Conservation (phyloP, 2,888 invertebrate genomes). For the Pachymerium ferrugineum region DNA sequence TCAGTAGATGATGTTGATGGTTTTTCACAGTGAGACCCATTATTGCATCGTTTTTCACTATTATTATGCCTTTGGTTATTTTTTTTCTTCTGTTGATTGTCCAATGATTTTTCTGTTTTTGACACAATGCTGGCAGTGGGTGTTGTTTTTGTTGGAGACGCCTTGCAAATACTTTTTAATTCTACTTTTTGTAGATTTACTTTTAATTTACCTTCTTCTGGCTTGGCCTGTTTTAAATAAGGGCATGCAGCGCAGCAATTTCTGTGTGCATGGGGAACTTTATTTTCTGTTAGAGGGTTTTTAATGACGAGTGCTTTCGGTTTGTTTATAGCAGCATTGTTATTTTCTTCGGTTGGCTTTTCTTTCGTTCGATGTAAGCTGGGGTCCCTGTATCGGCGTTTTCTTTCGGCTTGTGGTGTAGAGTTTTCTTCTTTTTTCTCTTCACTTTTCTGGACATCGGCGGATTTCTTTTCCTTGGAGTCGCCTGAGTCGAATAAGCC, state of each 20-base stretch:
- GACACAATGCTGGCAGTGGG: not conserved
- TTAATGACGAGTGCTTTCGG: constrained; percentile 1
- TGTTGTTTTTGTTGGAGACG: no score
- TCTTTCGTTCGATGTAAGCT: constrained; percentile 51
- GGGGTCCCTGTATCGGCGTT: constrained; percentile 48
- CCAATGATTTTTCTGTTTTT: not conserved
- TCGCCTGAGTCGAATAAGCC: not conserved
- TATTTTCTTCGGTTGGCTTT: not conserved
- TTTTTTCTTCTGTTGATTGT: not conserved
- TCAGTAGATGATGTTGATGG: not conserved
- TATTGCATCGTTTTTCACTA: not conserved
- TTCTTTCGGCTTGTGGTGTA: not conserved
- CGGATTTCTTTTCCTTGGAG: constrained; percentile 28
- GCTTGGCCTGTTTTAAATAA: not conserved
- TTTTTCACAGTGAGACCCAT: not conserved
- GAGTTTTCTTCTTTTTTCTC: not conserved
- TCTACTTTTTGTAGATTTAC: not conserved
- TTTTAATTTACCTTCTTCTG: not conserved
- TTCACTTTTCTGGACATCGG: not conserved
- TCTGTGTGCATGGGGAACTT: not conserved
- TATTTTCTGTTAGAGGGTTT: constrained; percentile 30
- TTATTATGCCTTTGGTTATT: not conserved
- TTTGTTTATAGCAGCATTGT: not conserved
- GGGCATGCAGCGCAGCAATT: not conserved
- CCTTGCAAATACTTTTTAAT: not conserved